phyloP scores from a whole-genome alignment of 2,888 invertebrate species.

The Holacanthella duospinosa region DNA sequence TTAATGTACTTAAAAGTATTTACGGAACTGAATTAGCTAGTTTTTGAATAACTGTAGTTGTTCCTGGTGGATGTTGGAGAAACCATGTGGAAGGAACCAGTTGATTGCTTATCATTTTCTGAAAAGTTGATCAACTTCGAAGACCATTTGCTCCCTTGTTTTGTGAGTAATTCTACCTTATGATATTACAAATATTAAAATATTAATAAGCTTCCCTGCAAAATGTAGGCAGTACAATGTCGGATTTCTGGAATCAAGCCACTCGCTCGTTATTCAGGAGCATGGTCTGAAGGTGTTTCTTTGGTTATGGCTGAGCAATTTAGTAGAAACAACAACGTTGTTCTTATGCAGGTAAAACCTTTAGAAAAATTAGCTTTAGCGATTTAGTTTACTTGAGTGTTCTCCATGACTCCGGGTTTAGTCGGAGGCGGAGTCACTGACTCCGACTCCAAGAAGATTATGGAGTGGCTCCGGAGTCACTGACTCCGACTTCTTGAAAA shows the following conservation, averaged over 20 bases:
- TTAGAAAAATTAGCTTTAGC: too few species aligned
- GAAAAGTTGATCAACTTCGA: not conserved
- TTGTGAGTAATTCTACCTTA: not conserved
- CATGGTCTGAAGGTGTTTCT: conserved; percentile 24
- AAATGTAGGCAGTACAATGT: conserved; percentile 24
- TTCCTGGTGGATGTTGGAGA: conserved; percentile 72
- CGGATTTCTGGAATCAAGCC: conserved; percentile 21
- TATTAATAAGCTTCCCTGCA: too few species aligned
- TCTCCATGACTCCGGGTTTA: too few species aligned
- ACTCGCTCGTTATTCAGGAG: conserved; percentile 16
- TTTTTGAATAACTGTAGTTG: conserved; percentile 46
- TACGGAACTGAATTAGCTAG: not conserved
- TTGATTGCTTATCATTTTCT: conserved; percentile 11
- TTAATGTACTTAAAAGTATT: too few species aligned
- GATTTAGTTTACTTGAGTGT: too few species aligned
- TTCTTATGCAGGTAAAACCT: not conserved
- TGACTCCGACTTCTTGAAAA: too few species aligned
- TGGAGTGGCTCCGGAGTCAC: too few species aligned
- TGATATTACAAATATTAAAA: too few species aligned
- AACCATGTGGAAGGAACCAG: conserved; percentile 38
- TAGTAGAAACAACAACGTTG: not conserved
- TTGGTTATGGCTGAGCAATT: conserved; percentile 23
- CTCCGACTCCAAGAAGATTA: too few species aligned
- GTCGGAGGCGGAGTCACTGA: too few species aligned
- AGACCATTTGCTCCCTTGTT: not conserved